These are phyloP conservation scores for Prenolepis imparis DNA, from an alignment of 2,888 invertebrate genomes.

Conservation along the genomic window DNA sequence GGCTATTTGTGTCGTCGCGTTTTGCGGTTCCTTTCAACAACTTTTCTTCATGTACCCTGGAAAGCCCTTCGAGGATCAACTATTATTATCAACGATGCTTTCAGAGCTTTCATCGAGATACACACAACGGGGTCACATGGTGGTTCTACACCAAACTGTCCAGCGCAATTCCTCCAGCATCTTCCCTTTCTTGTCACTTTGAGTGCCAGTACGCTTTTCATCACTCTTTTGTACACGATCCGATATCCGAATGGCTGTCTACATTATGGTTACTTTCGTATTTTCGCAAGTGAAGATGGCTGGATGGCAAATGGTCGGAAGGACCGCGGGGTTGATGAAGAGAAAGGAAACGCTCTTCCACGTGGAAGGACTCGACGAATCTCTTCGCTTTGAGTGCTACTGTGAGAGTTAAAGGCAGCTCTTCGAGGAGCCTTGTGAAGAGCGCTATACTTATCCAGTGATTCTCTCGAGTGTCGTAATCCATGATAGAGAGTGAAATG, in stretches of 20 bases:
- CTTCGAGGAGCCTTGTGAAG: conserved; percentile 56
- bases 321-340: conserved; percentile 38
- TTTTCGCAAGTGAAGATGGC: conserved; percentile 62
- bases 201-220: conserved; percentile 60
- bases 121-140: conserved; percentile 60
- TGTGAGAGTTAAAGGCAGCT: conserved; percentile 65
- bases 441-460: conserved; percentile 60
- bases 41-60: conserved; percentile 27
- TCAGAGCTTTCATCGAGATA: conserved; percentile 55
- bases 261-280: conserved; percentile 58
- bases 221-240: conserved; percentile 44
- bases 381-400: conserved; percentile 68
- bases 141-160: conserved; percentile 66
- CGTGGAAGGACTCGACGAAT: conserved; percentile 55
- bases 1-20: conserved; percentile 13
- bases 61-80: conserved; percentile 57
- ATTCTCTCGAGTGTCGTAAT: conserved; percentile 52
- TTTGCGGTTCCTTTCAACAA: conserved; percentile 45
- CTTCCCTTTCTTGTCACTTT: conserved; percentile 43
- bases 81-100: conserved; percentile 57
- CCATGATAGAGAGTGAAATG: conserved; percentile 34
- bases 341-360: conserved; percentile 60
- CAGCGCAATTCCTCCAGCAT: conserved; percentile 43
- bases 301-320: conserved; percentile 52
- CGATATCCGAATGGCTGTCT: conserved; percentile 67